Evolutionary conservation across 2,797 vertebrate species (phyloP), one percentile per base, ranked within the genome.

Genomic region (Enteromius unitaeniatus): DNA sequence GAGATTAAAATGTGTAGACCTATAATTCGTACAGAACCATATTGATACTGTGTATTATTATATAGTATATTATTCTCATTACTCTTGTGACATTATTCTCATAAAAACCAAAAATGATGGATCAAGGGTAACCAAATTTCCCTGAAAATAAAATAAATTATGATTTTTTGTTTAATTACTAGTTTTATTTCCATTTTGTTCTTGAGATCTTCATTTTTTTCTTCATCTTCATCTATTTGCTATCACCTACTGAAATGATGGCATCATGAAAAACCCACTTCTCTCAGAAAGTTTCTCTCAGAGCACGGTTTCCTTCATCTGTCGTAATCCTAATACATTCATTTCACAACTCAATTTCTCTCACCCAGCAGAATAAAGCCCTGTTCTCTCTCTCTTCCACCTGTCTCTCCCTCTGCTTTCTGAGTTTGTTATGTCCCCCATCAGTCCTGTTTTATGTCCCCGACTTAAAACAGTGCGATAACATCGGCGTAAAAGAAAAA

Each of bases 251-350:
- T 62, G 40, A 73, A 49, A 81, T 34, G 21, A 21, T 62, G 13
- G 7, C 45, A 26, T 65, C 31, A 8, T 64, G 70, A 53, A 45
- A 82, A 65, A 31, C 14, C 3, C 45, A 21, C 28, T 68, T 47
- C 17, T 60, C 45, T 6, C 23, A 28, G 37, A 81, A 51, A 74
- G 53, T 23, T 74, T 65, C 62, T 31, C 62, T 67, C 62, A 67
- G 28, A 67, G 62, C 28, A 47, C 10, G 51, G 47, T 37, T 13
- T 89, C 90, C 86, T 45, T 83, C 82, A 86, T 86, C 86, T 86
- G 85, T 28, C 6, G n/a, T 65, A 23, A 60, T 91, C 88, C 76
- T 90, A 87, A 88, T 91, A 89, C 77, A 76, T 26, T 73, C 42
- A 5, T 67, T 83, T 82, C 21, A 73, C 42, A 72, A 9, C 31